These are phyloP conservation scores for Zelostemma sp. DNA, from an alignment of 1,140 invertebrate species.

Conservation along the genomic window DNA sequence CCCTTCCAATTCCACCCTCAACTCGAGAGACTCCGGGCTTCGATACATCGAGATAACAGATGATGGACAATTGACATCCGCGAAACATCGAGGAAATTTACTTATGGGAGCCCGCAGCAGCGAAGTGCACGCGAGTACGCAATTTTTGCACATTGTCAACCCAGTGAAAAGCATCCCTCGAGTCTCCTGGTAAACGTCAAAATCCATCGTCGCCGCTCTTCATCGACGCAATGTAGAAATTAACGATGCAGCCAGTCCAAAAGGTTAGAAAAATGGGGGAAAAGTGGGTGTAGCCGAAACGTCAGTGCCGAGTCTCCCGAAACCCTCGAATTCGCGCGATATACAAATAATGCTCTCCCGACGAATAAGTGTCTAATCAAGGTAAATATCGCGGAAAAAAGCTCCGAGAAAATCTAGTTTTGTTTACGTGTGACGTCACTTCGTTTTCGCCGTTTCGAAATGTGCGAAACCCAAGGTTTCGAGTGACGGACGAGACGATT, in stretches of 20 bases:
- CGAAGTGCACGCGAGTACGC: background rate
- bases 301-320: conserved; percentile 20
- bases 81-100: background rate
- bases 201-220: background rate
- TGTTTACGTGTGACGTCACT: conserved; percentile 12
- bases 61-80: background rate
- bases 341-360: background rate
- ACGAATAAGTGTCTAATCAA: conserved; percentile 16
- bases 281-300: conserved; percentile 40
- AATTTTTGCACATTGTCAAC: background rate
- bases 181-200: background rate
- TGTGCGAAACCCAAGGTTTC: too few species aligned
- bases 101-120: background rate
- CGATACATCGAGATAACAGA: background rate
- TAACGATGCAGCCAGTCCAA: conserved; percentile 14
- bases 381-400: too few species aligned
- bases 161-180: background rate
- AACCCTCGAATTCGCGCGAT: conserved; percentile 16
- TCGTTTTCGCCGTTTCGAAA: background rate
- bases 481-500: too few species aligned
- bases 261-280: conserved; percentile 36
- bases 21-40: background rate
- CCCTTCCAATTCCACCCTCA: background rate
- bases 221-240: conserved; percentile 10
- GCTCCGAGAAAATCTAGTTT: too few species aligned